Evolutionary conservation across 2,888 invertebrate species (phyloP).

Genomic region (Hecatera dysodea): DNA sequence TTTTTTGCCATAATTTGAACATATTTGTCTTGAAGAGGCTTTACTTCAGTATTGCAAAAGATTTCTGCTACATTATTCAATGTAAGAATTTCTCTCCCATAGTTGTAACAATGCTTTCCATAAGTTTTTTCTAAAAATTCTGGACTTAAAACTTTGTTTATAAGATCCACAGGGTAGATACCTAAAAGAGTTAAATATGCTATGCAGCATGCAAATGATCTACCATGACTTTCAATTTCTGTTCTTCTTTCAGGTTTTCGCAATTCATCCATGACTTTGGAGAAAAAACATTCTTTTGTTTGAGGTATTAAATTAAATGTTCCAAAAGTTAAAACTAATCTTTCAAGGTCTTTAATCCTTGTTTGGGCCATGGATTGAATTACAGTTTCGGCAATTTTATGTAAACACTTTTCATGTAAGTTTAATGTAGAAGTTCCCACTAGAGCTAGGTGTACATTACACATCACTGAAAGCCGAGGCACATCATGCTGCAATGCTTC

Average conservation of each 20-base stretch:
- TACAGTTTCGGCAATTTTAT: slow-evolving; percentile 88
- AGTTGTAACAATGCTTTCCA: slow-evolving; percentile 83
- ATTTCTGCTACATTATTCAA: slow-evolving; percentile 92
- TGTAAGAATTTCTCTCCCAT: slow-evolving; percentile 92
- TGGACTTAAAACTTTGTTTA: slow-evolving; percentile 89
- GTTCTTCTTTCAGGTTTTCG: slow-evolving; percentile 85
- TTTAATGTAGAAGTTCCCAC: slow-evolving; percentile 89
- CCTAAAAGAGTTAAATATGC: slow-evolving; percentile 91
- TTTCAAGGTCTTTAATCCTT: slow-evolving; percentile 94
- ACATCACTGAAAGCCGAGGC: slow-evolving; percentile 90
- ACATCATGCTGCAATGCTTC: slow-evolving; percentile 90
- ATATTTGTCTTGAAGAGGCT: slow-evolving; percentile 86
- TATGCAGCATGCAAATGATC: slow-evolving; percentile 91
- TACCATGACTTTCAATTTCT: slow-evolving; percentile 91
- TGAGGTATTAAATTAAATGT: slow-evolving; percentile 91
- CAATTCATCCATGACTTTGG: slow-evolving; percentile 87
- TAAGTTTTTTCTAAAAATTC: slow-evolving; percentile 91
- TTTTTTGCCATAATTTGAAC: slow-evolving; percentile 90
- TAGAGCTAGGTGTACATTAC: slow-evolving; percentile 92
- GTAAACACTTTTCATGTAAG: slow-evolving; percentile 80
- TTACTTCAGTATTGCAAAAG: slow-evolving; percentile 91
- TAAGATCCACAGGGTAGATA: slow-evolving; percentile 91
- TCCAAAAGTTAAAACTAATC: slow-evolving; percentile 91
- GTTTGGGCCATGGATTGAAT: slow-evolving; percentile 83
- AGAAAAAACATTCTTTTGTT: slow-evolving; percentile 80